Evolutionary conservation across 2,888 invertebrate species (phyloP), one percentile per base, ranked within the genome.

Genomic region (Leptopterna dolabrata): DNA sequence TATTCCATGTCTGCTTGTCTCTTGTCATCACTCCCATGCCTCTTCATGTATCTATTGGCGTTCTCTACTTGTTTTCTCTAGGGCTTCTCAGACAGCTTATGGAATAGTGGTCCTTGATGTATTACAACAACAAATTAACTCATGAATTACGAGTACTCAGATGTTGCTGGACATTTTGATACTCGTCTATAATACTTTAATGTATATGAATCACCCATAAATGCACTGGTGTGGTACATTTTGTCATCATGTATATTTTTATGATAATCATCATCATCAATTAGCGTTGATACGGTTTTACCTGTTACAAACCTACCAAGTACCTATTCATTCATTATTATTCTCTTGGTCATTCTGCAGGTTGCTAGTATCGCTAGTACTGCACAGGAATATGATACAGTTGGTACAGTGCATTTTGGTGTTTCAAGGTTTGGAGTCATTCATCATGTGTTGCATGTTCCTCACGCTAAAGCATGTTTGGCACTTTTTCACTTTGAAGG

Each of bases 401-500:
- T 2, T 36, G 36, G 36, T 36, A 36, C 36, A 63, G 63, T 63
- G 63, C 63, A 63, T 63, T 63, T 9, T 63, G 63, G 63, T n/a
- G 24, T 63, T 63, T 7, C 9, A 16, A 47, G 47, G 47, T 47
- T 36, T 36, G 36, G 47, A 47, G 9, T 63, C 63, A 24, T 24
- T 24, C 63, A 13, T 63, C 13, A 63, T 63, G 24, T 63, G 63
- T 63, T 63, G 63, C 63, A 63, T 63, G 63, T 24, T 24, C 51
- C 6, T 63, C 63, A 63, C 63, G 63, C 63, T 63, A 63, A 63
- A 63, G 63, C 63, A 63, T 63, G 63, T 63, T 63, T 63, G n/a
- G 63, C 63, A 63, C 73, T 73, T 30, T 19, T 45, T 27, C 27
- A 47, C 43, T 78, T 41, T 78, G 78, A 89, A 91, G 93, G 96